Percentiles rank a stretch among this genome's conserved stretches.
phyloP scores from a whole-genome alignment of 1,140 invertebrate species.

The Neotoxoptera formosana region DNA sequence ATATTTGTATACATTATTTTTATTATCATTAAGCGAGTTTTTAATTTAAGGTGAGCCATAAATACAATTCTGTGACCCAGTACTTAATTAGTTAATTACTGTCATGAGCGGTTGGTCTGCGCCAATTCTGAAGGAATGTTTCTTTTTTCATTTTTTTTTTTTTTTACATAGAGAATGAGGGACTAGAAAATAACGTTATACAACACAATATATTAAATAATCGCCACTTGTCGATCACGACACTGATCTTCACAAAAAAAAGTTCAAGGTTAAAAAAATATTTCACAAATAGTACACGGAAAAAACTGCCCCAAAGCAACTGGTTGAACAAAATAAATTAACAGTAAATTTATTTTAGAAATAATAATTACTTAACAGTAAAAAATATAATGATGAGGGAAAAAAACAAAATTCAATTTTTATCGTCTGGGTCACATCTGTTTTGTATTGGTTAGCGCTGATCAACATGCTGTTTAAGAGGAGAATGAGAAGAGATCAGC shows the following conservation, averaged over 20 bases:
- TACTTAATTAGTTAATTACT: conserved; percentile 45
- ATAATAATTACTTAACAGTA: conserved; percentile 9
- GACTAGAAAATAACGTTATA: background rate
- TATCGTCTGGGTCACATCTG: conserved; percentile 54
- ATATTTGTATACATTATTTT: background rate
- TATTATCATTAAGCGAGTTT: background rate
- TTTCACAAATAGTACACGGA: background rate
- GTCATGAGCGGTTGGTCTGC: background rate
- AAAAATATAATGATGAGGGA: background rate
- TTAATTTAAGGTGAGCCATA: background rate
- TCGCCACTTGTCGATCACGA: background rate
- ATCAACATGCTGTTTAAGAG: conserved; percentile 24
- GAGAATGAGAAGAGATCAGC: conserved; percentile 28
- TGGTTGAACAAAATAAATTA: background rate
- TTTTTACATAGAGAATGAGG: background rate
- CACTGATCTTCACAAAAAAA: background rate
- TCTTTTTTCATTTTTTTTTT: background rate
- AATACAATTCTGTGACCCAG: background rate
- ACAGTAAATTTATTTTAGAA: background rate
- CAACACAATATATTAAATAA: background rate
- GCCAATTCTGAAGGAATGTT: conserved; percentile 45
- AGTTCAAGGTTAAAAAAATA: background rate
- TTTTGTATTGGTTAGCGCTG: conserved; percentile 44
- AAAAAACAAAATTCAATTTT: conserved; percentile 43
- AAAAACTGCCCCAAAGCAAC: background rate